These are phyloP conservation scores for Brevipalpus yothersi DNA, from an alignment of 1,140 invertebrate species.

Conservation along the genomic window DNA sequence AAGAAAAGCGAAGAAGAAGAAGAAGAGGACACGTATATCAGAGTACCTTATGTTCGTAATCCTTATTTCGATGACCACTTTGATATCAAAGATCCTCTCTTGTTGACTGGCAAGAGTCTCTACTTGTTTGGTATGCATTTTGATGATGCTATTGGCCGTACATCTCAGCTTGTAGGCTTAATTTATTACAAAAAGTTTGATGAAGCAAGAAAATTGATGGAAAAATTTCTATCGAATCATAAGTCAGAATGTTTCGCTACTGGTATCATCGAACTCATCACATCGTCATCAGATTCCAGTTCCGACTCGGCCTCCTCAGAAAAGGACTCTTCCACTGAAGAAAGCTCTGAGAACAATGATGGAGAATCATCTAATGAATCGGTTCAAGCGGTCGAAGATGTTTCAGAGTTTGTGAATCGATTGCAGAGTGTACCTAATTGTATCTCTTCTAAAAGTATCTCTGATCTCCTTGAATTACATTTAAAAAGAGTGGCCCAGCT, in stretches of 20 bases:
- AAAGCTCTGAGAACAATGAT: no score
- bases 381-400: background rate
- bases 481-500: background rate
- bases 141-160: conserved; percentile 29
- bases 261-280: background rate
- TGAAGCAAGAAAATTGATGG: conserved; percentile 23
- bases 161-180: conserved; percentile 29
- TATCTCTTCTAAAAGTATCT: background rate
- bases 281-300: no score
- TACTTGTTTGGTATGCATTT: conserved; percentile 25
- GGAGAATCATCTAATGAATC: background rate
- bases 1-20: conserved; percentile 27
- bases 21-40: conserved; percentile 15
- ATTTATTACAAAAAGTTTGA: conserved; percentile 39
- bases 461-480: background rate
- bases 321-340: no score
- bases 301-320: no score
- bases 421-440: background rate
- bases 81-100: conserved; percentile 38
- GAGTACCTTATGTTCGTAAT: conserved; percentile 52
- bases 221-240: conserved; percentile 15
- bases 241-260: background rate
- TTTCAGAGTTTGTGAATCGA: background rate
- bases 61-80: conserved; percentile 63
- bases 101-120: conserved; percentile 52